Conservation (phyloP, 2,113 vertebrate genomes). For the Clarias macrocephalus region DNA sequence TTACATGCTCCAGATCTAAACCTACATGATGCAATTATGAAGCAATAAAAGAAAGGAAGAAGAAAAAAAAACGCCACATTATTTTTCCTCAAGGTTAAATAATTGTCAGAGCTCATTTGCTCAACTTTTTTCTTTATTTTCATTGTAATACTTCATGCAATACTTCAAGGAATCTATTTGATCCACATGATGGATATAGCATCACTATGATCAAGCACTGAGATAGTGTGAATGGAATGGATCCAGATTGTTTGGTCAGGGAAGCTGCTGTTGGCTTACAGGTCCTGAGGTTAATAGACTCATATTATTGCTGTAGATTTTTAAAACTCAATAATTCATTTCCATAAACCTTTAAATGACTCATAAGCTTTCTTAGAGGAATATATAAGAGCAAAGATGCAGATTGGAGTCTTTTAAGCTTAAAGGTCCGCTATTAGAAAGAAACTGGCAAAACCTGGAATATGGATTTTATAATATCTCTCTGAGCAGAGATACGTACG, state of each 20-base stretch:
- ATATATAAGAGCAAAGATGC: constrained; percentile 10
- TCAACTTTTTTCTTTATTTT: constrained; percentile 7
- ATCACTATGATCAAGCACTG: constrained; percentile 7
- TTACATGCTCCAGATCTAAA: background rate
- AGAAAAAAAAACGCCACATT: background rate
- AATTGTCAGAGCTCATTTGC: background rate
- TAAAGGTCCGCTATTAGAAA: constrained; percentile 5
- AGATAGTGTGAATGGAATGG: constrained; percentile 1
- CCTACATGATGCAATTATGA: constrained; percentile 3
- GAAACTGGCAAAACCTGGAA: background rate
- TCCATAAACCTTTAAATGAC: constrained; percentile 32
- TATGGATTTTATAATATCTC: background rate
- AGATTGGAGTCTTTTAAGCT: background rate
- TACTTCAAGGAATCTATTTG: constrained; percentile 20
- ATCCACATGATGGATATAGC: constrained; percentile 15
- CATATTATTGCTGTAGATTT: background rate
- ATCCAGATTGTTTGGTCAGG: constrained; percentile 18
- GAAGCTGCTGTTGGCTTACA: background rate
- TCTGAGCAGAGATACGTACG: background rate
- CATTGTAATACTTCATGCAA: background rate
- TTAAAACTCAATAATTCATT: constrained; percentile 36
- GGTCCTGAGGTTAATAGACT: constrained; percentile 40
- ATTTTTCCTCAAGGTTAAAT: background rate
- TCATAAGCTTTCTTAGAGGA: background rate
- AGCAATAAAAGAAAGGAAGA: background rate